phyloP scores from a whole-genome alignment of 1,140 invertebrate genomes.

The Leptinotarsa texana region DNA sequence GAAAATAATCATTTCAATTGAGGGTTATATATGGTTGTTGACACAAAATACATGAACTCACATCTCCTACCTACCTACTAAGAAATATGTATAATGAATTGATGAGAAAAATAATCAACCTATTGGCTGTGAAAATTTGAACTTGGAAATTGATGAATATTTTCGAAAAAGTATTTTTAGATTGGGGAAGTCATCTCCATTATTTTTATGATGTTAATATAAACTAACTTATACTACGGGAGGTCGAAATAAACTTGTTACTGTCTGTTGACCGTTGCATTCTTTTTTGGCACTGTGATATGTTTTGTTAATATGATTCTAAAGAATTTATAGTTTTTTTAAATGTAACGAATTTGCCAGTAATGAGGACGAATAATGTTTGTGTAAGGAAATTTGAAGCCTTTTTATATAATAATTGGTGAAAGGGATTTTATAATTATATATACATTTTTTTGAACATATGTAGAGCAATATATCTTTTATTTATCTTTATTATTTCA shows the following conservation, averaged over 20 bases:
- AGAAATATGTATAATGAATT: too few species aligned
- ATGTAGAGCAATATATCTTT: constrained; percentile 30
- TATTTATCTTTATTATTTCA: constrained; percentile 32
- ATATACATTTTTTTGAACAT: constrained; percentile 37
- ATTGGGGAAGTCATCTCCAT: constrained; percentile 14
- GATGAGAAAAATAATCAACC: background rate
- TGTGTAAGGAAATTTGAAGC: constrained; percentile 35
- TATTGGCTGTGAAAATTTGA: constrained; percentile 19
- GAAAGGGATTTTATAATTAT: constrained; percentile 49
- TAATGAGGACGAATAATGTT: constrained; percentile 28
- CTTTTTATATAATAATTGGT: constrained; percentile 48
- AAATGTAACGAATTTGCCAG: constrained; percentile 33
- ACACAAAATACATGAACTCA: too few species aligned
- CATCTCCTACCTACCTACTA: too few species aligned
- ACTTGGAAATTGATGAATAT: background rate
- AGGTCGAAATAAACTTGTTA: constrained; percentile 12
- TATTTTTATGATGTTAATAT: constrained; percentile 14
- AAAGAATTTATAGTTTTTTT: constrained; percentile 39
- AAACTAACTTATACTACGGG: constrained; percentile 4
- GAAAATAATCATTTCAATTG: too few species aligned
- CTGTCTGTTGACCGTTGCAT: constrained; percentile 7
- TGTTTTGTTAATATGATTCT: constrained; percentile 44
- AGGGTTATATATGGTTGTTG: too few species aligned
- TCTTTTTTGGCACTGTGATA: constrained; percentile 53
- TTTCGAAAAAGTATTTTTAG: background rate